Evolutionary conservation across 2,888 invertebrate species (phyloP).

Genomic region (Agrotis puta): DNA sequence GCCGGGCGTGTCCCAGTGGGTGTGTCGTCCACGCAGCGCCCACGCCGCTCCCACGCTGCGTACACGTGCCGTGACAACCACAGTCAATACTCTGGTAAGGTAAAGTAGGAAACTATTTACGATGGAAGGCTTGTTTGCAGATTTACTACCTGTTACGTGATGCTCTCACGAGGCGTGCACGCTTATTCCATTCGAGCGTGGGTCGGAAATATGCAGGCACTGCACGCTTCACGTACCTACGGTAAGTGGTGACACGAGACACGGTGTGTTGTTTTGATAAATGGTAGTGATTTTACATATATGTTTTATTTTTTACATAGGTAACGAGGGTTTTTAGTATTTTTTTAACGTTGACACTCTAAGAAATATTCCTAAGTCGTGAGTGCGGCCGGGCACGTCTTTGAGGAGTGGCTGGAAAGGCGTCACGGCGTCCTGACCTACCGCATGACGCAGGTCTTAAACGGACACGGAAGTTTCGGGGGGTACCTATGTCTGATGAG

Average conservation of each 20-base stretch:
- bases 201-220: background rate
- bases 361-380: too few relatives aligned
- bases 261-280: background rate
- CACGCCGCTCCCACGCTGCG: slow-evolving; percentile 19
- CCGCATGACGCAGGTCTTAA: too few relatives aligned
- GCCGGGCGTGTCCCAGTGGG: slow-evolving; percentile 26
- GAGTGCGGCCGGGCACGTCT: too few relatives aligned
- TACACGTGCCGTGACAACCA: slow-evolving; percentile 38
- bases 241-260: background rate
- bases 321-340: too few relatives aligned
- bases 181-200: background rate
- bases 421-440: too few relatives aligned
- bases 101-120: background rate
- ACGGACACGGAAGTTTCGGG: too few relatives aligned
- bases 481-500: too few relatives aligned
- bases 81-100: slow-evolving; percentile 12
- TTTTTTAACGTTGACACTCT: too few relatives aligned
- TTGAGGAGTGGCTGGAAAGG: too few relatives aligned
- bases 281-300: background rate
- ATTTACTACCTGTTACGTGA: background rate
- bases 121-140: background rate
- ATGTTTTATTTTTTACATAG: too few relatives aligned
- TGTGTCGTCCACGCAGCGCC: slow-evolving; percentile 41
- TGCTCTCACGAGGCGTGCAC: slow-evolving; percentile 16
- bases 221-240: too few relatives aligned